Percentiles rank a stretch among this genome's conserved stretches.
These are phyloP conservation scores for Rhopalosiphum nymphaeae DNA, from an alignment of 2,888 invertebrate species.

Conservation along the genomic window DNA sequence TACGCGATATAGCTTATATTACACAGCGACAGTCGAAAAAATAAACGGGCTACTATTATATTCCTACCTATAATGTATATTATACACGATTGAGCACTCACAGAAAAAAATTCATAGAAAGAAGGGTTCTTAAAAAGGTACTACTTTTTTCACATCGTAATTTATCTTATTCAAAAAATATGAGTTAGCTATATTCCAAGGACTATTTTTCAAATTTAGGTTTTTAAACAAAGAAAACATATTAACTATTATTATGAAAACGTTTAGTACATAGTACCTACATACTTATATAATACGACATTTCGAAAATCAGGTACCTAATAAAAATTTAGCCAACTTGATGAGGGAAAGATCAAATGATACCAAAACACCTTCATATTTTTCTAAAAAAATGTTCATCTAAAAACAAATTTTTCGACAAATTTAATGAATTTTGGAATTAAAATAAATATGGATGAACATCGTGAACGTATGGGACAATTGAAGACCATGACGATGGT, in stretches of 20 bases:
- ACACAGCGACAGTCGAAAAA: background rate
- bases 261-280: background rate
- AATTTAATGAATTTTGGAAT: background rate
- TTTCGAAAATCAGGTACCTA: background rate
- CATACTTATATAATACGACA: background rate
- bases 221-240: background rate
- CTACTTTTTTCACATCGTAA: background rate
- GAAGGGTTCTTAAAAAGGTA: background rate
- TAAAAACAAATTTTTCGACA: background rate
- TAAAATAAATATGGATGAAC: background rate
- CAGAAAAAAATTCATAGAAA: background rate
- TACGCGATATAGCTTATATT: background rate
- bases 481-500: background rate
- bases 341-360: background rate
- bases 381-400: background rate
- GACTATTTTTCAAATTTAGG: background rate
- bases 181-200: background rate
- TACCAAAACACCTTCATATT: background rate
- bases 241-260: too few species aligned
- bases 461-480: background rate
- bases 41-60: background rate
- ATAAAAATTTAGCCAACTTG: background rate
- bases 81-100: background rate
- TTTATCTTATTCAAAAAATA: background rate
- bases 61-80: background rate